Conservation (phyloP, 2,888 invertebrate species). For the Cylindroiulus punctatus region DNA sequence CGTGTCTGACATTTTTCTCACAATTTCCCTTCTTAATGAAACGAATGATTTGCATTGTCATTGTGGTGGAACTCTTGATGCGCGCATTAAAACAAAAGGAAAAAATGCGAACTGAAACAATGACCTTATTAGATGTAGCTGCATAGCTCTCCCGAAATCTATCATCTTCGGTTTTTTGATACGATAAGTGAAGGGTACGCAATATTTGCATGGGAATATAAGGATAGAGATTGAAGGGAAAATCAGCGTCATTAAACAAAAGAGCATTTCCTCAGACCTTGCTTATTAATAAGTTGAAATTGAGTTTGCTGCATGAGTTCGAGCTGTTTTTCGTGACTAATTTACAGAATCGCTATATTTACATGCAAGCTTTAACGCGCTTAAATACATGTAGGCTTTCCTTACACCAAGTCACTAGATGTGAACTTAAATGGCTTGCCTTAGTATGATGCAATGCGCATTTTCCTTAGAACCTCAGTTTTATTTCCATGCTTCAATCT, state of each 20-base stretch:
- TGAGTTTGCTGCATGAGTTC: neutral
- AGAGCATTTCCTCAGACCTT: neutral
- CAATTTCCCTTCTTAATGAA: slow-evolving; percentile 47
- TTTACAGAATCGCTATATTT: too few species aligned
- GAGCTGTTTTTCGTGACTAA: neutral
- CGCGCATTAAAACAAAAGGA: neutral
- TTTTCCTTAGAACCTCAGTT: too few species aligned
- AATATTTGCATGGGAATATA: slow-evolving; percentile 22
- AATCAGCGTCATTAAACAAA: neutral
- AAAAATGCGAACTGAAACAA: neutral
- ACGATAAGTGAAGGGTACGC: neutral
- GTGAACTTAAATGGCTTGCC: too few species aligned
- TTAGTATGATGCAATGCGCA: too few species aligned
- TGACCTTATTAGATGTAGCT: slow-evolving; percentile 42
- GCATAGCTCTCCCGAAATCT: too few species aligned
- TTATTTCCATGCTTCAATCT: too few species aligned
- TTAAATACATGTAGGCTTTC: too few species aligned
- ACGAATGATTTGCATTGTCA: slow-evolving; percentile 43
- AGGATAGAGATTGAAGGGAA: neutral
- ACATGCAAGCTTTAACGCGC: too few species aligned
- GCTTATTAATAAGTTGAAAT: slow-evolving; percentile 14
- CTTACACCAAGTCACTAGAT: too few species aligned
- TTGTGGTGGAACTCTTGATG: slow-evolving; percentile 42
- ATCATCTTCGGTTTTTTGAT: neutral
- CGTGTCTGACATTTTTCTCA: slow-evolving; percentile 47